Conservation (phyloP, 2,113 vertebrate species). For the Nipponia nippon region DNA sequence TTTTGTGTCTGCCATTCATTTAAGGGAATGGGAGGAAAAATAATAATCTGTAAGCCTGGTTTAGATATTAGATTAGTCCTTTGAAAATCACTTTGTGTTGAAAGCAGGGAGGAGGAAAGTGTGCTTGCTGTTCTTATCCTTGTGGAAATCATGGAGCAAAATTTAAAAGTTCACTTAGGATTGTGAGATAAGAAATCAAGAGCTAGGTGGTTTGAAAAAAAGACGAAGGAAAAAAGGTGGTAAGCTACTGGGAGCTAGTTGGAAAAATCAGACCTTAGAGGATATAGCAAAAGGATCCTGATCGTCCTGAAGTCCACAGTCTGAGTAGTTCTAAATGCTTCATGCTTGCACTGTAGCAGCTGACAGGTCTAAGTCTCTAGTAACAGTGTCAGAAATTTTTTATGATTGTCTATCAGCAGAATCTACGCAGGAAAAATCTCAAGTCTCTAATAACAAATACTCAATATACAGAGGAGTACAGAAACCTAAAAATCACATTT, state of each 20-base stretch:
- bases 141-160: background rate
- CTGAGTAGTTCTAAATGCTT: background rate
- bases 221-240: background rate
- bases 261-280: background rate
- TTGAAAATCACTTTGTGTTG: background rate
- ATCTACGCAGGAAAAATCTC: background rate
- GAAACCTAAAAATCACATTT: background rate
- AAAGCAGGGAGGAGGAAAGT: background rate
- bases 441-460: background rate
- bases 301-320: background rate
- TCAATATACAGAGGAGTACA: background rate
- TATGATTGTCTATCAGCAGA: background rate
- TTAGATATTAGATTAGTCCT: background rate
- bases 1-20: background rate
- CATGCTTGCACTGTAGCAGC: background rate
- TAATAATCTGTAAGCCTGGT: background rate
- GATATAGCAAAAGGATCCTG: background rate
- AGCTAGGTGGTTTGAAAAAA: background rate
- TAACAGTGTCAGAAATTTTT: background rate
- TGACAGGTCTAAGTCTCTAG: background rate
- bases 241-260: background rate
- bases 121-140: background rate
- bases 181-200: background rate
- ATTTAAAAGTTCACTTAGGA: background rate
- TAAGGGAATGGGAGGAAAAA: background rate